These are phyloP conservation scores for Drosophila melanosoma DNA, from an alignment of 2,888 invertebrate species.

Conservation along the genomic window DNA sequence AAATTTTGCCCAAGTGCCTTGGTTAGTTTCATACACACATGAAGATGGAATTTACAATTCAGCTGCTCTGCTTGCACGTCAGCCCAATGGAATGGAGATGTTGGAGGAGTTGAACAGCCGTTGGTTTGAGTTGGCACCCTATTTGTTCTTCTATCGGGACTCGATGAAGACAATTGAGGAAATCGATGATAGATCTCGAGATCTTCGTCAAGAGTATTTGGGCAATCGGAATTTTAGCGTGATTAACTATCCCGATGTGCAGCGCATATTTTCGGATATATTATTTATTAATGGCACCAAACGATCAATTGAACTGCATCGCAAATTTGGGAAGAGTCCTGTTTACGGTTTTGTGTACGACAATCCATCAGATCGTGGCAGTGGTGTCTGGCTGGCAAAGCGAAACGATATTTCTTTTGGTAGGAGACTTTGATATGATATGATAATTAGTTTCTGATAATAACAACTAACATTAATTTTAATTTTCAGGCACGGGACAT, in stretches of 20 bases:
- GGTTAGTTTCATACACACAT: conserved; percentile 87
- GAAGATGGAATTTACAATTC: conserved; percentile 42
- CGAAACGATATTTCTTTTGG: conserved; percentile 86
- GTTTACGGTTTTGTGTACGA: conserved; percentile 86
- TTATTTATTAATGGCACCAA: conserved; percentile 88
- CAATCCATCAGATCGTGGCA: conserved; percentile 20
- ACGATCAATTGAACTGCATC: conserved; percentile 86
- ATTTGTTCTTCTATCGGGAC: conserved; percentile 39
- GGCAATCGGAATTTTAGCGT: conserved; percentile 78
- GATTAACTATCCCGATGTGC: conserved; percentile 84
- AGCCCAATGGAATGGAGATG: conserved; percentile 30
- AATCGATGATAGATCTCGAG: conserved; percentile 31
- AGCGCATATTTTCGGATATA: conserved; percentile 88
- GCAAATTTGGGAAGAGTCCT: conserved; percentile 23
- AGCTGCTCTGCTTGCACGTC: conserved; percentile 18
- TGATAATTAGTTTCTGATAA: background rate
- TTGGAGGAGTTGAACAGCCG: conserved; percentile 39
- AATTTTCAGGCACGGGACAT: conserved; percentile 67
- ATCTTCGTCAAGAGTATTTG: conserved; percentile 35
- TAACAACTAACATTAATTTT: no score
- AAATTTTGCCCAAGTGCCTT: conserved; percentile 88
- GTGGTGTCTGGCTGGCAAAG: conserved; percentile 63
- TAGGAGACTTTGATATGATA: conserved; percentile 67
- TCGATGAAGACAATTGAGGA: conserved; percentile 8
- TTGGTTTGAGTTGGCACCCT: conserved; percentile 41